Evolutionary conservation across 2,888 invertebrate genomes (phyloP).

Genomic region (Listrodromus nycthemerus): DNA sequence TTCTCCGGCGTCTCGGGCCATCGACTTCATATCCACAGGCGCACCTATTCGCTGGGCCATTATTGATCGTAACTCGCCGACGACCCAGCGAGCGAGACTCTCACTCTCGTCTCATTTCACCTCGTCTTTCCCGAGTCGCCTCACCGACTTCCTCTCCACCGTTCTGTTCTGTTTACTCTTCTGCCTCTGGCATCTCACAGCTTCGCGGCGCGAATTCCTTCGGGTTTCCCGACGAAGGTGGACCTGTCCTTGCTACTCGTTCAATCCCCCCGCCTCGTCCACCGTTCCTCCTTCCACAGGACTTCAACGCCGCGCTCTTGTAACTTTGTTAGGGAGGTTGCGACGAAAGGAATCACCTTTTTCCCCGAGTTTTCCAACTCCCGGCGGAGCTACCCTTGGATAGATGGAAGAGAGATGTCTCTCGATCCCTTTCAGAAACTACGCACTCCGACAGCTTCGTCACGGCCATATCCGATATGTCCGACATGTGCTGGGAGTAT

Average conservation of each 20-base stretch:
- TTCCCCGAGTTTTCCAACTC: conserved; percentile 69
- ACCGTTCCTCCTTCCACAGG: conserved; percentile 54
- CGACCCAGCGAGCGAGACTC: conserved; percentile 26
- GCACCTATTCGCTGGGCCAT: conserved; percentile 55
- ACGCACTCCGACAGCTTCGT: conserved; percentile 11
- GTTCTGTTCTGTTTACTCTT: conserved; percentile 55
- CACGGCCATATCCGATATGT: conserved; percentile 2
- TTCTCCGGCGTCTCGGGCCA: conserved; percentile 50
- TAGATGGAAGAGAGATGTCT: conserved; percentile 24
- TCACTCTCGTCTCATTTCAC: conserved; percentile 60
- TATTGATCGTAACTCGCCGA: conserved; percentile 68
- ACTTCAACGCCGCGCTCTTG: conserved; percentile 68
- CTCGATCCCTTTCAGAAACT: conserved; percentile 3
- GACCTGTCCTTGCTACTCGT: conserved; percentile 43
- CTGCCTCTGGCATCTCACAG: conserved; percentile 34
- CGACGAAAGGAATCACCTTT: conserved; percentile 45
- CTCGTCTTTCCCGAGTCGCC: conserved; percentile 59
- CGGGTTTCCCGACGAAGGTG: conserved; percentile 55
- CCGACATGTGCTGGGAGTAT: background rate
- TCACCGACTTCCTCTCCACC: conserved; percentile 16
- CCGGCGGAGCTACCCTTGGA: conserved; percentile 69
- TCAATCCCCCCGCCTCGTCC: conserved; percentile 43
- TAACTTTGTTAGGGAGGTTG: conserved; percentile 78
- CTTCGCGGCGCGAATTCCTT: conserved; percentile 49
- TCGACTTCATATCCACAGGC: conserved; percentile 51